phyloP scores from a whole-genome alignment of 2,888 invertebrate species.

The Meganola albula region DNA sequence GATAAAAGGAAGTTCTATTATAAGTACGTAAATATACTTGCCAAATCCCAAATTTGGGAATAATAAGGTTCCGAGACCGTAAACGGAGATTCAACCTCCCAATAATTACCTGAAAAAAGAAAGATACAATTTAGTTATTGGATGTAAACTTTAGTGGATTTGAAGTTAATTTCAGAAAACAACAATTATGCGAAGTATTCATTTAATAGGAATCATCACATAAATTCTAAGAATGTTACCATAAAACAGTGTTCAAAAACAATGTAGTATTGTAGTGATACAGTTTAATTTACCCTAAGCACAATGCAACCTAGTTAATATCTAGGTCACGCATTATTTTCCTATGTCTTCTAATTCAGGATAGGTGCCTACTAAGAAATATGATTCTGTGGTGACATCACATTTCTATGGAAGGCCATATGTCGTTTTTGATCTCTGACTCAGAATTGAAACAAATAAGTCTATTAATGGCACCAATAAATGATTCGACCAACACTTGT shows the following conservation, averaged over 20 bases:
- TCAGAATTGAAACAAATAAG: slow-evolving; percentile 36
- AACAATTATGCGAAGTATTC: no score
- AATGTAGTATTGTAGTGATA: no score
- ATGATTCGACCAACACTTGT: slow-evolving; percentile 23
- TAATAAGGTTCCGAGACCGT: no score
- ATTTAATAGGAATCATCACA: no score
- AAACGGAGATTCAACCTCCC: no score
- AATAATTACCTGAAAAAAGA: no score
- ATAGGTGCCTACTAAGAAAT: slow-evolving; percentile 16
- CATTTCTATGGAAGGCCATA: slow-evolving; percentile 44
- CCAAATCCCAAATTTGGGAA: no score
- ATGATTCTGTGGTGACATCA: slow-evolving; percentile 37
- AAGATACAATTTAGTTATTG: no score
- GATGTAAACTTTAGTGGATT: no score
- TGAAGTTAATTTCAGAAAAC: no score
- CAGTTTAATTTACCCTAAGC: slow-evolving; percentile 14
- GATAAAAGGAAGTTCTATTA: no score
- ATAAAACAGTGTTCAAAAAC: slow-evolving; percentile 22
- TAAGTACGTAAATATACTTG: no score
- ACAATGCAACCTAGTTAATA: slow-evolving; percentile 32
- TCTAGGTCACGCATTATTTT: slow-evolving; percentile 28
- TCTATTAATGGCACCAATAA: slow-evolving; percentile 30
- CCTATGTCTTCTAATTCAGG: slow-evolving; percentile 25
- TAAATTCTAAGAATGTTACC: slow-evolving; percentile 5
- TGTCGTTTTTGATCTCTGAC: slow-evolving; percentile 31